A percentile compares a stretch with the other conserved stretches of the same genome.
Conservation (phyloP, 2,888 invertebrate species). For the Drosophila anomalata region DNA sequence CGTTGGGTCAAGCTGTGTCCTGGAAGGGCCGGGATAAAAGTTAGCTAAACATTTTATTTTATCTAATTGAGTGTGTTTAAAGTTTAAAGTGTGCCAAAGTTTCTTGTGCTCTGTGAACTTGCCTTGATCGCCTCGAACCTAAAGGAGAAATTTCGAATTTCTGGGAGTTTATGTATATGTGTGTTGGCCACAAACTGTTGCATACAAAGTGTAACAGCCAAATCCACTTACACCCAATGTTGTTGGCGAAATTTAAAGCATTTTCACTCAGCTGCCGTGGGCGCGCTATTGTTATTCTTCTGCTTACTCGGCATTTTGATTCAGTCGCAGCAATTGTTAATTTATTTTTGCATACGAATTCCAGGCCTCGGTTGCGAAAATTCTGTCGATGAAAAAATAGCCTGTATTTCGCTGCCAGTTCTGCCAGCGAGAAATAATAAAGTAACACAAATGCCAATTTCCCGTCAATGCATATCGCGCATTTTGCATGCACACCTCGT, state of each 20-base stretch:
- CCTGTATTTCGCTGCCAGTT: conserved; percentile 1
- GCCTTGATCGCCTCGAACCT: conserved; percentile 35
- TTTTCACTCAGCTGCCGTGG: not conserved
- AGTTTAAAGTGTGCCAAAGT: conserved; percentile 76
- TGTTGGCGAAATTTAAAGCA: conserved; percentile 25
- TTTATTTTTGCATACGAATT: conserved; percentile 60
- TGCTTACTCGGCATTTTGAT: conserved; percentile 62
- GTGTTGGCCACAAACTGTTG: conserved; percentile 35
- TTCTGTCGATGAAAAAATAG: conserved; percentile 6
- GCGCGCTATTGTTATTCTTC: conserved; percentile 48
- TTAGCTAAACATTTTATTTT: conserved; percentile 76
- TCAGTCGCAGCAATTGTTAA: conserved; percentile 60
- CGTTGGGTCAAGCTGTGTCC: conserved; percentile 73
- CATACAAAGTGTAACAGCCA: conserved; percentile 59
- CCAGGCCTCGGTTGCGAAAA: conserved; percentile 27
- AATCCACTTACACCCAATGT: conserved; percentile 11
- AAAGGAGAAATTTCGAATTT: conserved; percentile 6
- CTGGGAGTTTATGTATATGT: not conserved
- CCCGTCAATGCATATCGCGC: conserved; percentile 60
- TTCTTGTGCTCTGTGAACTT: conserved; percentile 46
- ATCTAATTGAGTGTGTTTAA: conserved; percentile 80
- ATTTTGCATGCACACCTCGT: conserved; percentile 55
- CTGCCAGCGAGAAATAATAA: conserved; percentile 63
- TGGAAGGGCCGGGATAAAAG: conserved; percentile 48
- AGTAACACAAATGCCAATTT: conserved; percentile 73